Base-by-base conservation (phyloP, 2,888 invertebrate species). In the Vanessa cardui region DNA sequence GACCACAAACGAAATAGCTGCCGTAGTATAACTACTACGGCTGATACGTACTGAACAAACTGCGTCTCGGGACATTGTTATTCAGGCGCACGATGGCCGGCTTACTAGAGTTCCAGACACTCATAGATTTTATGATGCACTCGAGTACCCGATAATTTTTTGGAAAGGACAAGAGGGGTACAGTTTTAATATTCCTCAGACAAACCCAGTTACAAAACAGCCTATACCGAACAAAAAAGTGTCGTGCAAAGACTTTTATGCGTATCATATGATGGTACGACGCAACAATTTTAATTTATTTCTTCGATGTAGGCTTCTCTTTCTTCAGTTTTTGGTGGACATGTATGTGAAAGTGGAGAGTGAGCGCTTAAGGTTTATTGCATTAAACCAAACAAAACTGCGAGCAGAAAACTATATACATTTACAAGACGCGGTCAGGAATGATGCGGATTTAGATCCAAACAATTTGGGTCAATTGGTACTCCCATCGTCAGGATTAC, bases 321-420 rank as follows among this genome's bases (percentile, higher is more conserved):
- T 65, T 45, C 54, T 50, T 54, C 76, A 75, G 66, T 76, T 72
- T 70, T 71, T 49, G 15, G 73, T 75, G 12, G 74, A 74, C 26
- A 72, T 74, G 70, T 58, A 79, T 63, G 78, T 81, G 78, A 68
- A 49, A 49, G 76, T 81, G 7, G 80, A 84, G 69, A 76, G 74
- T n/a, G 81, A 83, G 63, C 71, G 81, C 9, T 70, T 85, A 31
- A 56, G 72, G 6, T 86, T 66, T 64, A 74, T 81, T 16, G 66
- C 79, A 6, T 69, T 73, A 16, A 81, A 86, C 64, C 83, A 87
- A 70, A 71, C 73, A 69, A 84, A 77, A 67, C 74, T 73, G 73
- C 20, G 20, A 49, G 49, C 49, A 18, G 65, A 63, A 33, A 58
- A 66, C 64, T 50, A 16, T 72, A 81, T 66, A 5, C 50, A 66